Evolutionary conservation across 2,113 vertebrate species (phyloP).

Genomic region (Takifugu bimaculatus): DNA sequence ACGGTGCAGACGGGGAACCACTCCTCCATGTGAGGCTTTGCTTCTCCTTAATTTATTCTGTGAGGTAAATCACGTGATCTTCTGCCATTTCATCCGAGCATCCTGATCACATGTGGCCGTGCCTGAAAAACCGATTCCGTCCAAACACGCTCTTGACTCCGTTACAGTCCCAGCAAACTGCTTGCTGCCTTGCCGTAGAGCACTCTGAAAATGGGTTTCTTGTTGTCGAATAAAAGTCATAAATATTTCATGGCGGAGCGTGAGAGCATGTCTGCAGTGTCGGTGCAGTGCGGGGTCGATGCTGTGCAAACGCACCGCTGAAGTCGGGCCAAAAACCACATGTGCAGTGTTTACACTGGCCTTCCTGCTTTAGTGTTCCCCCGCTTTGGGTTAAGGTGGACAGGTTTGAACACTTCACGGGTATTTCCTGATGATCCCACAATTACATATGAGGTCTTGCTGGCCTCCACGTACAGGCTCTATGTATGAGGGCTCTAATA

Average conservation of each 20-base stretch:
- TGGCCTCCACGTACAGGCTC: slow-evolving; percentile 11
- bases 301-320: slow-evolving; percentile 46
- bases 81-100: slow-evolving; percentile 25
- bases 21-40: slow-evolving; percentile 1
- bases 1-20: slow-evolving; percentile 32
- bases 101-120: slow-evolving; percentile 30
- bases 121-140: slow-evolving; percentile 7
- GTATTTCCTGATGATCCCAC: slow-evolving; percentile 53
- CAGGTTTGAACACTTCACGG: slow-evolving; percentile 66
- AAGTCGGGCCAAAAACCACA: slow-evolving; percentile 47
- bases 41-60: slow-evolving; percentile 37
- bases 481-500: slow-evolving; percentile 1
- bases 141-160: slow-evolving; percentile 6
- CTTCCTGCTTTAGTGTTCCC: slow-evolving; percentile 55
- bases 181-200: slow-evolving; percentile 33
- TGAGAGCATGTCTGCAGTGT: slow-evolving; percentile 42
- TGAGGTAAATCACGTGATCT: slow-evolving; percentile 24
- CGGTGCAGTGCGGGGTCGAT: slow-evolving; percentile 41
- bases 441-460: slow-evolving; percentile 26
- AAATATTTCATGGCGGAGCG: slow-evolving; percentile 45
- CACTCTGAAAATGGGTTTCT: slow-evolving; percentile 20
- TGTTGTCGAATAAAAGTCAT: slow-evolving; percentile 26
- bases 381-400: slow-evolving; percentile 54
- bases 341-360: slow-evolving; percentile 53
- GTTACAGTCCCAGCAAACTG: background rate